Evolutionary conservation across 2,888 invertebrate genomes (phyloP).

Genomic region (Leucophenga maculata): DNA sequence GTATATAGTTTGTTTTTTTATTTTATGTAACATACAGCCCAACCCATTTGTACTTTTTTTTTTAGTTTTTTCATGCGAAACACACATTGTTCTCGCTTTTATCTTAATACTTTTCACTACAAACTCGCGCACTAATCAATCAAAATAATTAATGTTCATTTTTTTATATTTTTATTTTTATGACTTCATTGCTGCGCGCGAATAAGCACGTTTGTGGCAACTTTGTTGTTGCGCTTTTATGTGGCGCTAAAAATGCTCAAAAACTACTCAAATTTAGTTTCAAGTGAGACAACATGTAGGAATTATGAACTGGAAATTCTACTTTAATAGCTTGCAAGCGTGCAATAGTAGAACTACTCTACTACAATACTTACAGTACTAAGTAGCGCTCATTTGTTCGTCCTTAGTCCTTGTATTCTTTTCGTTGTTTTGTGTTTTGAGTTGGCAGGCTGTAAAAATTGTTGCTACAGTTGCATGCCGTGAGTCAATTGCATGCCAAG

Average conservation of each 20-base stretch:
- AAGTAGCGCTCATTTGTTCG: conserved; percentile 2
- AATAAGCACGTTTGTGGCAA: background rate
- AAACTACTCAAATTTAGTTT: background rate
- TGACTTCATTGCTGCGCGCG: conserved; percentile 14
- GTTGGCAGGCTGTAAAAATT: background rate
- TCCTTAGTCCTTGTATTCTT: background rate
- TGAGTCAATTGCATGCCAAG: conserved; percentile 21
- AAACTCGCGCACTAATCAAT: conserved; percentile 13
- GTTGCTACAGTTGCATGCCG: conserved; percentile 19
- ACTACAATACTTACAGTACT: background rate
- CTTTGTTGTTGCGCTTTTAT: conserved; percentile 11
- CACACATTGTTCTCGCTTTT: conserved; percentile 3
- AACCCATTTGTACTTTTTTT: background rate
- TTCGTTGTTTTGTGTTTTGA: background rate
- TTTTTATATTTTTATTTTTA: conserved; percentile 10
- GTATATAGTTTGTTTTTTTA: background rate
- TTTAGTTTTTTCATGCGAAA: background rate
- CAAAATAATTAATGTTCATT: conserved; percentile 20
- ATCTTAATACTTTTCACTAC: too few relatives aligned
- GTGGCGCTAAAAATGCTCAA: background rate
- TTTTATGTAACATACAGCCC: too few relatives aligned
- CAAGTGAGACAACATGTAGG: background rate
- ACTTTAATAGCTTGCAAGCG: background rate
- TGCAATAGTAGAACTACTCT: background rate
- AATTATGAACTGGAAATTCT: conserved; percentile 19